phyloP scores from a whole-genome alignment of 2,797 vertebrate species.

The Limnodromus scolopaceus region DNA sequence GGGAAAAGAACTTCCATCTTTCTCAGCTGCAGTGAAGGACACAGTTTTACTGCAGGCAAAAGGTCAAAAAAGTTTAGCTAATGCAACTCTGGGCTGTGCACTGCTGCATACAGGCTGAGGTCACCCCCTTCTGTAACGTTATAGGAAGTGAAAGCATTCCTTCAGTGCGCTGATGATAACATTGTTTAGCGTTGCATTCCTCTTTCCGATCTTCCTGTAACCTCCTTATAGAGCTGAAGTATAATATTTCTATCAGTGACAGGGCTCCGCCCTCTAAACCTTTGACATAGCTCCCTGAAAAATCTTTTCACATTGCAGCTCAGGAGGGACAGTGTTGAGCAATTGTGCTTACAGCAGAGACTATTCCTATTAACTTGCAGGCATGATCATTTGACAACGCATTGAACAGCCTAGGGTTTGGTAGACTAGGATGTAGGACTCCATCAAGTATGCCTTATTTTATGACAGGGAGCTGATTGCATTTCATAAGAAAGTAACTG shows the following conservation, averaged over 20 bases:
- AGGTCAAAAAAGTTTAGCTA: conserved; percentile 72
- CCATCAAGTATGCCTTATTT: background rate
- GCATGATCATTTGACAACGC: background rate
- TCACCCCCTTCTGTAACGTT: background rate
- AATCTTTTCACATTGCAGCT: background rate
- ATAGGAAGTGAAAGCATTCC: conserved; percentile 52
- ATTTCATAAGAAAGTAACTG: background rate
- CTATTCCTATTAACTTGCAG: background rate
- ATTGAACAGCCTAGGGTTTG: background rate
- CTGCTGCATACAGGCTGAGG: conserved; percentile 20
- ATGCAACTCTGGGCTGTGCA: conserved; percentile 41
- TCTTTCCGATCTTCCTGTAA: conserved; percentile 1
- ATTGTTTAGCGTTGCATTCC: conserved; percentile 48
- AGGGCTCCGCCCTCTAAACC: background rate
- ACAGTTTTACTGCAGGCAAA: conserved; percentile 58
- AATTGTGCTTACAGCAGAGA: background rate
- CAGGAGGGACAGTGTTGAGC: background rate
- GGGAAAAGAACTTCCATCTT: conserved; percentile 39
- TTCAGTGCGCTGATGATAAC: conserved; percentile 18
- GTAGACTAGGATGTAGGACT: background rate
- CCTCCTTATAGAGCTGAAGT: background rate
- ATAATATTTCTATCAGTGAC: background rate
- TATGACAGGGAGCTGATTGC: background rate
- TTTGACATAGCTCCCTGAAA: background rate
- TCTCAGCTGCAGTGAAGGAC: conserved; percentile 32